Evolutionary conservation across 2,797 vertebrate genomes (phyloP).

Genomic region (Aldrovandia affinis): DNA sequence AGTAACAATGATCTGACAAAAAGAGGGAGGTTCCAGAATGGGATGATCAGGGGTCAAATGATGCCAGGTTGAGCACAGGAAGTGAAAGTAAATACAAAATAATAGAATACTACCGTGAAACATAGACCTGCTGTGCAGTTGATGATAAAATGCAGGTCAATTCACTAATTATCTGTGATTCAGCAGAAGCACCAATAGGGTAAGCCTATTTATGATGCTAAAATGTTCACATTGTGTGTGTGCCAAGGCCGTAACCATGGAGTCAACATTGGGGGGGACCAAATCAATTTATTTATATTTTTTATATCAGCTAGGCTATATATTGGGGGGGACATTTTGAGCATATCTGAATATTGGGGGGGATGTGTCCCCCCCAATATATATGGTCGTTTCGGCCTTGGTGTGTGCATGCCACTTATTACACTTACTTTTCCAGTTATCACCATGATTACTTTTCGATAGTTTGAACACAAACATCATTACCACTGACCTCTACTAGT

Average conservation of each 20-base stretch:
- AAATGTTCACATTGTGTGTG: not conserved
- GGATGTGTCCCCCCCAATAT: too few relatives aligned
- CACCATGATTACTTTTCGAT: not conserved
- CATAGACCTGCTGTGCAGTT: not conserved
- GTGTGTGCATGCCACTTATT: not conserved
- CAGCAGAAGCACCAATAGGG: not conserved
- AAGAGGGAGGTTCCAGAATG: too few relatives aligned
- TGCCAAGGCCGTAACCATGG: too few relatives aligned
- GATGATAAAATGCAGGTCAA: not conserved
- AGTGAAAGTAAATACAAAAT: not conserved
- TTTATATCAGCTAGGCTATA: too few relatives aligned
- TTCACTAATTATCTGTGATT: not conserved
- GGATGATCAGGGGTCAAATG: not conserved
- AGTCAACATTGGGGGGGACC: too few relatives aligned
- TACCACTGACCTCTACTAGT: not conserved
- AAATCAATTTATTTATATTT: too few relatives aligned
- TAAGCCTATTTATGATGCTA: not conserved
- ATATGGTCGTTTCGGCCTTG: too few relatives aligned
- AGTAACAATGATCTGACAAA: too few relatives aligned
- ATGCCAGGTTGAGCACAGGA: not conserved
- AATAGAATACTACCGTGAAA: not conserved
- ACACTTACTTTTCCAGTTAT: not conserved
- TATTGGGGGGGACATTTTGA: too few relatives aligned
- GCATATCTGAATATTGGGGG: too few relatives aligned
- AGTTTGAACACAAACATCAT: not conserved